A percentile compares a stretch with the other conserved stretches of the same genome.
These are phyloP conservation scores for Borostomias antarcticus DNA, from an alignment of 2,797 vertebrate species.

Conservation along the genomic window DNA sequence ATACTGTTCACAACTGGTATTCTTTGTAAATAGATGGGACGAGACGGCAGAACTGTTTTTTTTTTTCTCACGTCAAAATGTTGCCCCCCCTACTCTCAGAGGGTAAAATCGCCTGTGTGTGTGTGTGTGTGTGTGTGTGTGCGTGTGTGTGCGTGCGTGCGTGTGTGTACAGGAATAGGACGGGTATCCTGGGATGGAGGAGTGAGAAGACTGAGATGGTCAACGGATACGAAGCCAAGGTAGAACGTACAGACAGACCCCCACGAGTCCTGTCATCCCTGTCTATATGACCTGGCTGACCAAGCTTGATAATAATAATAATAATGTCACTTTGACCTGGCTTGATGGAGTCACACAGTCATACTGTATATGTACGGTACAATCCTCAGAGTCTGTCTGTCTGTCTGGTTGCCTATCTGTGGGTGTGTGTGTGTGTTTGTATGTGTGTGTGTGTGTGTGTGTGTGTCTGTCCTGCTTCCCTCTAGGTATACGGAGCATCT, in stretches of 20 bases:
- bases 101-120: constrained; percentile 12
- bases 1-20: no score
- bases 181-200: constrained; percentile 95
- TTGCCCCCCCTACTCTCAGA: no score
- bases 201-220: constrained; percentile 95
- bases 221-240: constrained; percentile 97
- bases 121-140: constrained; percentile 13
- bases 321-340: background rate
- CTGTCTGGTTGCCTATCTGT: background rate
- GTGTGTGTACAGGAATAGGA: constrained; percentile 87
- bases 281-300: no score
- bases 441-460: background rate
- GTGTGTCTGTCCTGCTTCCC: background rate
- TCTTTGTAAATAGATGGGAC: no score
- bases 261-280: background rate
- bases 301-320: no score
- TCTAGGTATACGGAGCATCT: constrained; percentile 93
- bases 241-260: constrained; percentile 47
- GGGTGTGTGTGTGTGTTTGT: background rate
- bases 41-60: no score
- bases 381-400: background rate
- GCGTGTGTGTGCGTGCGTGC: constrained; percentile 16
- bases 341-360: no score
- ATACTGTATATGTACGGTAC: no score
- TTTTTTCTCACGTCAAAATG: no score